phyloP scores from a whole-genome alignment of 2,797 vertebrate species.

The Phoxinus dragarum region DNA sequence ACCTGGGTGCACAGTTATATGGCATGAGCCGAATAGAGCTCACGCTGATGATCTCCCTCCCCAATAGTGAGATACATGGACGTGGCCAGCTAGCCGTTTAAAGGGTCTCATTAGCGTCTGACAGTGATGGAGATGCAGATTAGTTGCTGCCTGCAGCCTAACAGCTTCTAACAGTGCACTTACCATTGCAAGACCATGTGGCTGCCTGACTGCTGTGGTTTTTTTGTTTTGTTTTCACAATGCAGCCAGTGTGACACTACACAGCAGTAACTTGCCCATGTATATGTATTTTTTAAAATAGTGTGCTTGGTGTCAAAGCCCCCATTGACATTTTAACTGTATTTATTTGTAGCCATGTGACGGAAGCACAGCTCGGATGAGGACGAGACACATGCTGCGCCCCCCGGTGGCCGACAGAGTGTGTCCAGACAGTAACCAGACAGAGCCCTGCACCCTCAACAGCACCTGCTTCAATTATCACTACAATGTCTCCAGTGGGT shows the following conservation, averaged over 20 bases:
- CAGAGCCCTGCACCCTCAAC: conserved; percentile 88
- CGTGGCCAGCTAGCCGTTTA: conserved; percentile 53
- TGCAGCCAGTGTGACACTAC: neutral
- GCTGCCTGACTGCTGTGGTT: conserved; percentile 17
- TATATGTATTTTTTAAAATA: neutral
- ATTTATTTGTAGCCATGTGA: conserved; percentile 83
- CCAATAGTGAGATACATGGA: conserved; percentile 56
- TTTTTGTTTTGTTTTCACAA: conserved; percentile 8
- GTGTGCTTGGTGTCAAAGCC: neutral
- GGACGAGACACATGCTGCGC: conserved; percentile 85
- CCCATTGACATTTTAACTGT: neutral
- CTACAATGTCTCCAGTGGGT: conserved; percentile 89
- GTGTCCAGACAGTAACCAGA: conserved; percentile 86
- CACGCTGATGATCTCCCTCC: conserved; percentile 44
- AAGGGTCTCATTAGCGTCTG: conserved; percentile 67
- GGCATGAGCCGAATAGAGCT: conserved; percentile 22
- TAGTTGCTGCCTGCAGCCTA: conserved; percentile 48
- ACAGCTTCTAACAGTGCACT: conserved; percentile 44
- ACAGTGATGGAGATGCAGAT: conserved; percentile 69
- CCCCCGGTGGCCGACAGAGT: conserved; percentile 72
- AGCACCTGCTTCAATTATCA: conserved; percentile 91
- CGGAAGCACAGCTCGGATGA: conserved; percentile 76
- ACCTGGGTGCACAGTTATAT: conserved; percentile 12
- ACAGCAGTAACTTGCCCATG: neutral
- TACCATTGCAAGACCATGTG: conserved; percentile 37